A percentile compares a stretch with the other conserved stretches of the same genome.
Evolutionary conservation across 2,113 vertebrate genomes (phyloP).

Genomic region (Pagrus major): DNA sequence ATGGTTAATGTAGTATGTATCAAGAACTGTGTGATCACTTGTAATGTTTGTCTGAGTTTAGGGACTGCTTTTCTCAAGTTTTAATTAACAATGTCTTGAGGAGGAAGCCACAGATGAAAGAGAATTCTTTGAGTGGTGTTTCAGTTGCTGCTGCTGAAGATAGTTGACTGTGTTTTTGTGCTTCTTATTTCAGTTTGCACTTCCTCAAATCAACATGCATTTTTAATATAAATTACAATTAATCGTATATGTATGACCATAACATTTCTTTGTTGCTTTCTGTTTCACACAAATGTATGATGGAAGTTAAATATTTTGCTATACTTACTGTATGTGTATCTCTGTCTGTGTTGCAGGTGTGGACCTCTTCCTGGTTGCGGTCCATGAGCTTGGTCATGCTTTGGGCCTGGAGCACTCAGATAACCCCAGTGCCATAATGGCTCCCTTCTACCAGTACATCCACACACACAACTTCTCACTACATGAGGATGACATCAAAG

Average conservation of each 20-base stretch:
- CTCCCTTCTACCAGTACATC: constrained; percentile 97
- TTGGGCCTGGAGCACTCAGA: constrained; percentile 96
- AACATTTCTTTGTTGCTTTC: not conserved
- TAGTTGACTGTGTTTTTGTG: not conserved
- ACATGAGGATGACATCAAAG: constrained; percentile 91
- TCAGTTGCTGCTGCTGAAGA: not conserved
- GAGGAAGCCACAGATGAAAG: not conserved
- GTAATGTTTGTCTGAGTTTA: not conserved
- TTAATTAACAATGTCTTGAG: not conserved
- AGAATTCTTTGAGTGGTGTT: not conserved
- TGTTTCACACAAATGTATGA: not conserved
- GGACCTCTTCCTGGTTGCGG: constrained; percentile 93
- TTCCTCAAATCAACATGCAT: not conserved
- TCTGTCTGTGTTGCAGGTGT: constrained; percentile 83
- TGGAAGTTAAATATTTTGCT: not conserved
- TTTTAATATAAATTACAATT: not conserved
- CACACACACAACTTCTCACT: constrained; percentile 92
- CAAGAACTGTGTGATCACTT: not conserved
- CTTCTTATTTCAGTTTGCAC: not conserved
- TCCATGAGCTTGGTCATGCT: constrained; percentile 94
- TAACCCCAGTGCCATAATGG: constrained; percentile 93
- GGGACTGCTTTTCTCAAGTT: not conserved
- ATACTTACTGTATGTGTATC: not conserved
- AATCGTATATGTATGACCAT: not conserved
- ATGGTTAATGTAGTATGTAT: not conserved